These are phyloP conservation scores for Setipinna tenuifilis DNA, from an alignment of 2,797 vertebrate species.

Conservation along the genomic window DNA sequence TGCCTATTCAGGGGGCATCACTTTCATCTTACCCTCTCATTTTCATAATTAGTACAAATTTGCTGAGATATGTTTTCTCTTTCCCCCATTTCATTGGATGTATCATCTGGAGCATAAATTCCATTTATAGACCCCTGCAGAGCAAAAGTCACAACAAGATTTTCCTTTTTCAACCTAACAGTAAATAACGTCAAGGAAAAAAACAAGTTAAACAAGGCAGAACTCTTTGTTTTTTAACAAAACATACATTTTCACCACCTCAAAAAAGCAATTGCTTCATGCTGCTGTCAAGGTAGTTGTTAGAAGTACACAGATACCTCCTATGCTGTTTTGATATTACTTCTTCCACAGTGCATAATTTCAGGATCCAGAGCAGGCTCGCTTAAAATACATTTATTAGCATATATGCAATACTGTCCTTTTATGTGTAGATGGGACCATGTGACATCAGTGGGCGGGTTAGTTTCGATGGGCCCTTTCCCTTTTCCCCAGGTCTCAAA, in stretches of 20 bases:
- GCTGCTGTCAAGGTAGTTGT: not conserved
- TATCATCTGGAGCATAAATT: slow-evolving; percentile 49
- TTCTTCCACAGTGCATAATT: not conserved
- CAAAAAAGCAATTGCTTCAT: not conserved
- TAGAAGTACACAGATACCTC: not conserved
- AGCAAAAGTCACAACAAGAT: slow-evolving; percentile 31
- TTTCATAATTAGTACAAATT: slow-evolving; percentile 62
- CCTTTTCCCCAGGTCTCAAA: not conserved
- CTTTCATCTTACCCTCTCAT: slow-evolving; percentile 61
- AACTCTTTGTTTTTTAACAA: not conserved
- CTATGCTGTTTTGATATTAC: not conserved
- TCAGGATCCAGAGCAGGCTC: not conserved
- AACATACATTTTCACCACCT: not conserved
- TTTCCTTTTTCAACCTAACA: slow-evolving; percentile 27
- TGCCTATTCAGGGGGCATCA: slow-evolving; percentile 61
- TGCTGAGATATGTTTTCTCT: slow-evolving; percentile 61
- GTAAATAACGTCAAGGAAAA: slow-evolving; percentile 7
- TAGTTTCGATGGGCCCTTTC: not conserved
- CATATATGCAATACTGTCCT: too few relatives aligned
- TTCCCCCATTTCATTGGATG: slow-evolving; percentile 47
- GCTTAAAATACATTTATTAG: too few relatives aligned
- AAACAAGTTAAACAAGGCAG: not conserved
- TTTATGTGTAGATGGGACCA: too few relatives aligned
- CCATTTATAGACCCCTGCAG: slow-evolving; percentile 40
- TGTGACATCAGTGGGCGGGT: not conserved